Evolutionary conservation across 1,140 invertebrate genomes (phyloP), one percentile per base, ranked within the genome.

Genomic region (Heliothis subflexa): DNA sequence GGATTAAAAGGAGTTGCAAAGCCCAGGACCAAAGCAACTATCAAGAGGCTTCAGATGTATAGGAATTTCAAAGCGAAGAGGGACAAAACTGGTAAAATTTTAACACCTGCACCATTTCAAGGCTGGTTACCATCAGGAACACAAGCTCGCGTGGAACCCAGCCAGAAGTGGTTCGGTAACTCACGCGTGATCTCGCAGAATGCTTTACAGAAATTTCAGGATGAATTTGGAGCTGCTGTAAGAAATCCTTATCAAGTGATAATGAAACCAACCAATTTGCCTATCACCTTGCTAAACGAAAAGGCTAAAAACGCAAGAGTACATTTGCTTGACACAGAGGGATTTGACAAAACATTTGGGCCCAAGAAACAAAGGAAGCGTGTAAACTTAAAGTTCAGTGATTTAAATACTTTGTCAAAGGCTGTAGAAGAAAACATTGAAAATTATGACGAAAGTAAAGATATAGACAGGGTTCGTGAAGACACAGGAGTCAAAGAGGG

Each of bases 81-180:
- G 78, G 97, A 99, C 95, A 97, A 96, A 86, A 95, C 95, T 61
- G 99, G 99, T 45, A 98, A 99, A 96, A 99, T 99, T 62, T 95
- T 99, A 11, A 97, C 96, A 75, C 97, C 99, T 45, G 99, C 99
- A 5, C 99, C 99, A 2, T 99, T 99, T 90, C 98, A 99, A 97
- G 97, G 97, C 52, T 97, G 96, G 92, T 92, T 99, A 14, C 93
- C 97, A n/a, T 97, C 98, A 72, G 99, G 99, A 25, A 97, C 98
- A 2, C 96, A 97, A 86, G 98, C 99, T 49, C 95, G 99, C 64
- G 97, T 99, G 9, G 99, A 99, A 94, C 99, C 99, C 9, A 99
- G 98, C 82, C 98, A 98, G 88, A 99, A 98, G 93, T 99, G 99
- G 99, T 99, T 99, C 95, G 99, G 98, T 81, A 98, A 99, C 88